phyloP scores from a whole-genome alignment of 2,888 invertebrate genomes.

The Saturnia japonica region DNA sequence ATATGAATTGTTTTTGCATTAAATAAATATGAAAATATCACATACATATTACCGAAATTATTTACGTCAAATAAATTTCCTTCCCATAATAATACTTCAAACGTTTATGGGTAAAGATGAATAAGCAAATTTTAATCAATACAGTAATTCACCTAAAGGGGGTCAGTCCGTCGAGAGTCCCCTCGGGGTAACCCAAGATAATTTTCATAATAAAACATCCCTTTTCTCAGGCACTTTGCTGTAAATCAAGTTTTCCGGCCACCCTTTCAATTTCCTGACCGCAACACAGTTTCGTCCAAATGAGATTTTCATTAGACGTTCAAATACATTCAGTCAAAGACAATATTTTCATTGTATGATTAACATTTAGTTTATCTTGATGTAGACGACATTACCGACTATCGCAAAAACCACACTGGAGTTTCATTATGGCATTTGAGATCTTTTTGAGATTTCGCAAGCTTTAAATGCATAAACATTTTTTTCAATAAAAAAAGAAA shows the following conservation, averaged over 20 bases:
- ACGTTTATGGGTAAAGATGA: slow-evolving; percentile 19
- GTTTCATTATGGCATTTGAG: no score
- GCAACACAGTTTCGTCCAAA: slow-evolving; percentile 64
- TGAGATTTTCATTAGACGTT: slow-evolving; percentile 65
- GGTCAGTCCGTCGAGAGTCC: slow-evolving; percentile 43
- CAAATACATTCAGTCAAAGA: slow-evolving; percentile 47
- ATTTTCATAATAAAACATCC: slow-evolving; percentile 76
- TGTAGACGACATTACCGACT: background rate
- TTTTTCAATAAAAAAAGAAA: no score
- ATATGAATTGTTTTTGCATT: background rate
- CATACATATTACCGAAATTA: background rate
- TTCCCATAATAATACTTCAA: slow-evolving; percentile 26
- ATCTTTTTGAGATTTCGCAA: no score
- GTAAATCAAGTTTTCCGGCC: slow-evolving; percentile 74
- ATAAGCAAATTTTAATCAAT: slow-evolving; percentile 47
- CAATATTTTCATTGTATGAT: slow-evolving; percentile 48
- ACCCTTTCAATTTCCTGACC: slow-evolving; percentile 76
- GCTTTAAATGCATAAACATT: no score
- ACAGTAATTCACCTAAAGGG: slow-evolving; percentile 47
- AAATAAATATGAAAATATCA: background rate
- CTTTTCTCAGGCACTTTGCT: slow-evolving; percentile 69
- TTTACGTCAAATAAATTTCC: background rate
- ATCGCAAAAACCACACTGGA: no score
- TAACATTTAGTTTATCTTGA: slow-evolving; percentile 15
- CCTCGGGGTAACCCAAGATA: slow-evolving; percentile 58